A percentile compares a stretch with the other conserved stretches of the same genome.
Evolutionary conservation across 2,888 invertebrate genomes (phyloP).

Genomic region (Panzeria rudis): DNA sequence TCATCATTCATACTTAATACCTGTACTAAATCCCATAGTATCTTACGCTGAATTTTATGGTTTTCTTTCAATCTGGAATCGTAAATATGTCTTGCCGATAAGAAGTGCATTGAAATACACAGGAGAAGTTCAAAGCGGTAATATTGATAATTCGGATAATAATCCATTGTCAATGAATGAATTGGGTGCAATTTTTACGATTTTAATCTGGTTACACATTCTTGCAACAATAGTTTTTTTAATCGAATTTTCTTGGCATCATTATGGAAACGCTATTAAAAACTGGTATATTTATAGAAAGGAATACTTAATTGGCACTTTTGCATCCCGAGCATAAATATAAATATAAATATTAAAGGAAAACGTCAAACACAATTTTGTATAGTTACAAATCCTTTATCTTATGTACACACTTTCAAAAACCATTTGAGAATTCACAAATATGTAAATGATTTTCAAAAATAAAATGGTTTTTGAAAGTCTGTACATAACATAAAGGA

Average conservation of each 20-base stretch:
- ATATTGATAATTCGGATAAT: neutral
- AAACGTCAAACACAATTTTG: too few species aligned
- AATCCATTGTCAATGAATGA: conserved; percentile 71
- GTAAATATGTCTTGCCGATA: neutral
- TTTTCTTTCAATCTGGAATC: conserved; percentile 72
- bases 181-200: conserved; percentile 76
- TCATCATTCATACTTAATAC: conserved; percentile 76
- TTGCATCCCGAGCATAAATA: neutral
- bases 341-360: too few species aligned
- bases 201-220: conserved; percentile 75
- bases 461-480: too few species aligned
- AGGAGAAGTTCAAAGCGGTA: neutral
- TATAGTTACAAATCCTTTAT: too few species aligned
- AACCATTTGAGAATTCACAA: too few species aligned
- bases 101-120: neutral
- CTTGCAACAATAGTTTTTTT: conserved; percentile 70
- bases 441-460: too few species aligned
- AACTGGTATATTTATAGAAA: neutral
- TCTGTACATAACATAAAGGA: too few species aligned
- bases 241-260: conserved; percentile 43
- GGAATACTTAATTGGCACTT: neutral
- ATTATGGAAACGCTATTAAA: conserved; percentile 6
- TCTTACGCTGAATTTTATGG: conserved; percentile 75
- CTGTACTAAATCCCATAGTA: conserved; percentile 75
- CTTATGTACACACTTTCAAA: too few species aligned